Evolutionary conservation across 2,113 vertebrate species (phyloP), one percentile per base, ranked within the genome.

Genomic region (Piaya cayana): DNA sequence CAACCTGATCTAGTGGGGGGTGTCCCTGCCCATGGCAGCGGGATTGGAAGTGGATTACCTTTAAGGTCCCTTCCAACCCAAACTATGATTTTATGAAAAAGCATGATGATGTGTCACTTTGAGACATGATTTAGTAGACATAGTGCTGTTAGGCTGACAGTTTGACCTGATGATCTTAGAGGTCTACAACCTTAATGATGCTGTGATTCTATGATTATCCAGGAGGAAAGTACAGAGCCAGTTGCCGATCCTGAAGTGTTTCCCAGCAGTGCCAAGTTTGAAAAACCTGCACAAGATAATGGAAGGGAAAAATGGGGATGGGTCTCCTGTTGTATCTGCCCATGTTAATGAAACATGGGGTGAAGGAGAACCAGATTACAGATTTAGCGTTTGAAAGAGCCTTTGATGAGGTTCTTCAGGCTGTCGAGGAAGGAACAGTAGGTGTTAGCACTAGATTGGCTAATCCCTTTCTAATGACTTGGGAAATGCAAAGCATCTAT

Each of bases 341-440:
- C 21, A 25, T 25, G 32, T 10, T 43, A 39, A 7, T n/a, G 76
- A 27, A 78, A 36, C 30, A 15, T 5, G 15, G 43, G 27, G 5
- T 19, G 83, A 27, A 53, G 20, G 47, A 70, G 52, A 29, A 5
- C 11, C 27, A 12, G 30, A 1, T 64, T 3, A n/a, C 11, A 11
- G 30, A 5, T 1, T 18, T 6, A 12, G 59, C 0, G 0, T 8
- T 32, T 72, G 49, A 3, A 1, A 67, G 64, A 29, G 49, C 52
- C 34, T 71, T 34, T 59, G 50, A 23, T 65, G 42, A 0, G 0
- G 42, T 22, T 81, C 62, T 37, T 75, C 0, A 6, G 43, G 43
- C 52, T 56, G 56, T 25, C 52, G 11, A 6, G 65, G 74, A 23
- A 62, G 1, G 43, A 43, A 7, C 0, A 1, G 23, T 4, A 37